A percentile compares a stretch with the other conserved stretches of the same genome.
phyloP scores from a whole-genome alignment of 2,113 vertebrate species.

The Dipodomys spectabilis region DNA sequence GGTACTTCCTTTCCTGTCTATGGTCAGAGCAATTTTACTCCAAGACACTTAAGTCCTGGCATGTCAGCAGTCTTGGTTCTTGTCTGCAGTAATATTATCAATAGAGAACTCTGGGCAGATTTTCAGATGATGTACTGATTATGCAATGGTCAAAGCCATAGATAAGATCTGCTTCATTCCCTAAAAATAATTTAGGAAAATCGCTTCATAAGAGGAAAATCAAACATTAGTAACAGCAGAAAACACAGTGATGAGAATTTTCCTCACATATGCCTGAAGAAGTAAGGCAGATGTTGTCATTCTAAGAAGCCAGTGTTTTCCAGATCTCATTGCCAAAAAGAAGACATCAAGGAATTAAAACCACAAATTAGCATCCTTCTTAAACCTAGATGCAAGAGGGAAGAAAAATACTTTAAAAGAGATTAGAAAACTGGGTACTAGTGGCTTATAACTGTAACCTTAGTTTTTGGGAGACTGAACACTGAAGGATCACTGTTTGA shows the following conservation, averaged over 20 bases:
- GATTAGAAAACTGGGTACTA: background rate
- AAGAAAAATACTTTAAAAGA: background rate
- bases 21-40: background rate
- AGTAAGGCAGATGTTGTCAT: background rate
- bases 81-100: background rate
- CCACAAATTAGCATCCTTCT: background rate
- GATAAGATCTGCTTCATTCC: constrained; percentile 3
- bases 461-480: background rate
- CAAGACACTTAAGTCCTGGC: background rate
- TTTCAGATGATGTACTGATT: background rate
- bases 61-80: background rate
- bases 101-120: background rate
- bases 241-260: background rate
- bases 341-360: background rate
- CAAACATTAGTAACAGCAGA: constrained; percentile 9
- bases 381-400: background rate
- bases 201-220: background rate
- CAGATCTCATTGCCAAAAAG: background rate
- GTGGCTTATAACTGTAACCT: background rate
- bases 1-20: background rate
- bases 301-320: background rate
- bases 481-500: too few species aligned
- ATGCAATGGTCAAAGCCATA: background rate
- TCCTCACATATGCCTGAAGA: background rate
- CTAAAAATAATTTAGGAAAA: background rate